Conservation (phyloP, 1,140 invertebrate genomes). For the Gryllus bimaculatus region DNA sequence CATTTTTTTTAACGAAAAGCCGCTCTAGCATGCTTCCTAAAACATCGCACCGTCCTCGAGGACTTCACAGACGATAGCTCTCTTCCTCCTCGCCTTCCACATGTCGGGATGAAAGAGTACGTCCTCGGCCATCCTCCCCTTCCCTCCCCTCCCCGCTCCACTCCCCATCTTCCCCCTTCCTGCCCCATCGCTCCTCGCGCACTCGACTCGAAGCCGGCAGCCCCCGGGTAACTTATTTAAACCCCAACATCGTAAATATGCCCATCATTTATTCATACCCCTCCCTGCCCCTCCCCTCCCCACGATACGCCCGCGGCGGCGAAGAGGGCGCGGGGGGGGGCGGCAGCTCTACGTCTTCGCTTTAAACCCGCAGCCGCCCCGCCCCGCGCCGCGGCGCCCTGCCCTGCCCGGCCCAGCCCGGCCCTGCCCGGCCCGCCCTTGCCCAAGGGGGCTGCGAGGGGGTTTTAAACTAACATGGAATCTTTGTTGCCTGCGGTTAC, state of each 20-base stretch:
- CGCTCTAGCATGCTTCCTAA: too few species aligned
- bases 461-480: neutral
- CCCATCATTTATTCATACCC: constrained; percentile 39
- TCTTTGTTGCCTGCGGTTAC: neutral
- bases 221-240: constrained; percentile 42
- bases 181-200: neutral
- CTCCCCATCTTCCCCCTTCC: neutral
- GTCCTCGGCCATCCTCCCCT: neutral
- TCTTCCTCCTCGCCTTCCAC: neutral
- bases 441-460: neutral
- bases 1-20: too few species aligned
- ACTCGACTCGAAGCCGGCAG: neutral
- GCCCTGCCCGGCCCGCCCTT: neutral
- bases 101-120: neutral
- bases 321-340: too few species aligned
- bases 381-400: too few species aligned
- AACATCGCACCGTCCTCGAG: too few species aligned
- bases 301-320: neutral
- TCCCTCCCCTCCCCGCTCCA: neutral
- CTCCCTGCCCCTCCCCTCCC: neutral
- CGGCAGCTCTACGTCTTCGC: neutral
- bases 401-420: neutral
- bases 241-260: constrained; percentile 39
- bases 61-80: too few species aligned
- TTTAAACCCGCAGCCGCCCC: neutral